A percentile compares a stretch with the other conserved stretches of the same genome.
These are phyloP conservation scores for Clarias gariepinus DNA, from an alignment of 2,113 vertebrate species.

Conservation along the genomic window DNA sequence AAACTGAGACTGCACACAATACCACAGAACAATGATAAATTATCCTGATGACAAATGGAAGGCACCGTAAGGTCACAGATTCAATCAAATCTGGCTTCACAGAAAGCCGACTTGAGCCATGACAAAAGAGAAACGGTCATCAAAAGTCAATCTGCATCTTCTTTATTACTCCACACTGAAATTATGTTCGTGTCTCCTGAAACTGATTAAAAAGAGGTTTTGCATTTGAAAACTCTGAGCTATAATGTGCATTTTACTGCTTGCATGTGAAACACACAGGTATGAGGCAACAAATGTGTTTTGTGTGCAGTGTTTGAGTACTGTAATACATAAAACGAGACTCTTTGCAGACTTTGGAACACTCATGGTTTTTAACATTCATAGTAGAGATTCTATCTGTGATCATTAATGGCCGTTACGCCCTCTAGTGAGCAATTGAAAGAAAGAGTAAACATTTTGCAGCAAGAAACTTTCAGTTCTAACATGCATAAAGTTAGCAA, in stretches of 20 bases:
- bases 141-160: conserved; percentile 18
- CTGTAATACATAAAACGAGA: not conserved
- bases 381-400: not conserved
- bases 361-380: not conserved
- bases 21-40: conserved; percentile 47
- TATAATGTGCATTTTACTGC: not conserved
- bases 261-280: not conserved
- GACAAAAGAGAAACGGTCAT: conserved; percentile 16
- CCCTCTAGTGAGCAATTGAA: conserved; percentile 4
- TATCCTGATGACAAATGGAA: conserved; percentile 43
- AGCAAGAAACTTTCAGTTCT: not conserved
- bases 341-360: not conserved
- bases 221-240: not conserved
- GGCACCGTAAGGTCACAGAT: conserved; percentile 50
- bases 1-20: conserved; percentile 41
- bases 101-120: conserved; percentile 13
- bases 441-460: not conserved
- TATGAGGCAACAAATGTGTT: not conserved
- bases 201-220: not conserved
- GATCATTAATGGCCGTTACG: not conserved
- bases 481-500: not conserved
- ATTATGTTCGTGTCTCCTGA: not conserved
- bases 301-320: not conserved
- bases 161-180: not conserved
- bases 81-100: conserved; percentile 29